These are phyloP conservation scores for Helicoverpa assulta DNA, from an alignment of 2,888 invertebrate genomes.

Conservation along the genomic window DNA sequence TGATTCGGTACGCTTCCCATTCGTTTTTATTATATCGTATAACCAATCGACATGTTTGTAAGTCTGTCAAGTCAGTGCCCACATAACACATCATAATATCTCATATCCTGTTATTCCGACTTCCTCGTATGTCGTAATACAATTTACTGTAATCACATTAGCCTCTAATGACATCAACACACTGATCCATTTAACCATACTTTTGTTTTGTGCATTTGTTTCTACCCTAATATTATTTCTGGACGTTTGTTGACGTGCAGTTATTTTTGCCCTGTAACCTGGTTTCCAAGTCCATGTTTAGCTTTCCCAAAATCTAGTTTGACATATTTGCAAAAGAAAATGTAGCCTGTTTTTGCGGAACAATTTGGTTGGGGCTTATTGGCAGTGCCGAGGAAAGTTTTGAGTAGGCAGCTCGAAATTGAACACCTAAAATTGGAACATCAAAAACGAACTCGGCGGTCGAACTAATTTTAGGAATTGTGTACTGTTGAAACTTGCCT, in stretches of 20 bases:
- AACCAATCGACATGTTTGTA: slow-evolving; percentile 35
- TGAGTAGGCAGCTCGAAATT: slow-evolving; percentile 9
- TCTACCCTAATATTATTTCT: slow-evolving; percentile 2
- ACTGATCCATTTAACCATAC: slow-evolving; percentile 48
- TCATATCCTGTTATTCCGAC: slow-evolving; percentile 76
- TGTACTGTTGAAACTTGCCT: slow-evolving; percentile 18
- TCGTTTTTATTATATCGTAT: not conserved
- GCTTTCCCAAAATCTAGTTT: not conserved
- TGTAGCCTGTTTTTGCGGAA: slow-evolving; percentile 2
- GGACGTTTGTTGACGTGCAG: not conserved
- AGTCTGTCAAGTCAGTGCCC: slow-evolving; percentile 37
- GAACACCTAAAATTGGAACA: slow-evolving; percentile 26
- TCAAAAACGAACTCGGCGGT: slow-evolving; percentile 15
- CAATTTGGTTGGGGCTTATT: slow-evolving; percentile 3
- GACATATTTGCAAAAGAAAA: slow-evolving; percentile 6
- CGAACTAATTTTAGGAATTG: slow-evolving; percentile 33
- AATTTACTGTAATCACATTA: slow-evolving; percentile 86
- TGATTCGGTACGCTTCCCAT: not conserved
- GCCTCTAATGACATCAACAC: slow-evolving; percentile 78
- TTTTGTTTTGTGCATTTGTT: slow-evolving; percentile 36
- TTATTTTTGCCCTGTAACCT: slow-evolving; percentile 4
- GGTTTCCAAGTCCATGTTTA: not conserved
- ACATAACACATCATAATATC: slow-evolving; percentile 70
- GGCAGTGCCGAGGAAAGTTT: slow-evolving; percentile 4
- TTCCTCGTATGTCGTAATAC: slow-evolving; percentile 79